Evolutionary conservation across 2,888 invertebrate genomes (phyloP).

Genomic region (Cheiracanthium punctorium): DNA sequence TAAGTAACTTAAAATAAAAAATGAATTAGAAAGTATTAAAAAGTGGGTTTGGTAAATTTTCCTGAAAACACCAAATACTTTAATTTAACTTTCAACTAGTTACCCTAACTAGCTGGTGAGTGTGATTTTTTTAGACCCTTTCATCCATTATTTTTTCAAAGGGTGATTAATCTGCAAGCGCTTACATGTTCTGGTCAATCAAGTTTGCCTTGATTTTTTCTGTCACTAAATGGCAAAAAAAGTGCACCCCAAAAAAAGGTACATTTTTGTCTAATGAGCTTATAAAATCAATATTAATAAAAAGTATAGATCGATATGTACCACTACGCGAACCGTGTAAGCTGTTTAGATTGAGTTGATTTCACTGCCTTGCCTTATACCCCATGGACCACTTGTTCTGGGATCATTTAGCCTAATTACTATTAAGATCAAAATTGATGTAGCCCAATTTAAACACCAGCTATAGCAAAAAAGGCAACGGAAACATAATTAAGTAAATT

Average conservation of each 20-base stretch:
- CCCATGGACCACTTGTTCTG: slow-evolving; percentile 68
- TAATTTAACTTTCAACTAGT: slow-evolving; percentile 64
- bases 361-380: slow-evolving; percentile 61
- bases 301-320: slow-evolving; percentile 65
- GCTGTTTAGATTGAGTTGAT: slow-evolving; percentile 67
- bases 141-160: slow-evolving; percentile 29
- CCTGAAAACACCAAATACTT: slow-evolving; percentile 44
- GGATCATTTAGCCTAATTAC: slow-evolving; percentile 70
- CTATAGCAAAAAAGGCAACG: slow-evolving; percentile 58
- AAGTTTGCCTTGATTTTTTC: slow-evolving; percentile 64
- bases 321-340: slow-evolving; percentile 58
- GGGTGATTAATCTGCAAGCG: slow-evolving; percentile 59
- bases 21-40: slow-evolving; percentile 4
- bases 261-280: slow-evolving; percentile 63
- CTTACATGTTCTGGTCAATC: slow-evolving; percentile 69
- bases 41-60: slow-evolving; percentile 19
- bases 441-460: slow-evolving; percentile 68
- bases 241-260: slow-evolving; percentile 34
- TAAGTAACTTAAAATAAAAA: slow-evolving; percentile 15
- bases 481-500: slow-evolving; percentile 70
- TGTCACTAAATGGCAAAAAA: slow-evolving; percentile 29
- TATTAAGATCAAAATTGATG: slow-evolving; percentile 70
- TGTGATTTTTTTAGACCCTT: slow-evolving; percentile 4
- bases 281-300: slow-evolving; percentile 69
- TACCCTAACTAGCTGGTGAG: slow-evolving; percentile 60